Evolutionary conservation across 23 tunicate genomes (phyloP).

Genomic region (Halocynthia aurantium): DNA sequence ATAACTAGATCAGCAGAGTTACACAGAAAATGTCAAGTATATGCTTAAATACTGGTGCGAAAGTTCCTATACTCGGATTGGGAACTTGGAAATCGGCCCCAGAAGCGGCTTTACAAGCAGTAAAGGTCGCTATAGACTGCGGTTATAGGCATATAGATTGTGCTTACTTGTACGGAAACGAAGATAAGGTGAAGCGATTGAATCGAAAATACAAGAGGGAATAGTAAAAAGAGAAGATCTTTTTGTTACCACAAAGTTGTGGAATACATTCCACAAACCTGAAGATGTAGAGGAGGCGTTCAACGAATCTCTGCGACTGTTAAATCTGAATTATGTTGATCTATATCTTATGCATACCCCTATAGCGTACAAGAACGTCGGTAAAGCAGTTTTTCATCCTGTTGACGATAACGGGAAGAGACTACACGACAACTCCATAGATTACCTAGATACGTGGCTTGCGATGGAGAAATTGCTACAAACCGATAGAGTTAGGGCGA

Average conservation of each 20-base stretch:
- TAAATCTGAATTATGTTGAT: slow-evolving; percentile 76
- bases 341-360: slow-evolving; percentile 91
- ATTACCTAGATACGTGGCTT: slow-evolving; percentile 63
- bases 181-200: slow-evolving; percentile 64
- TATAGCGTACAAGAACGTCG: slow-evolving; percentile 1
- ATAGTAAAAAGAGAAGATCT: slow-evolving; percentile 77
- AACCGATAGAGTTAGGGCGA: slow-evolving; percentile 44
- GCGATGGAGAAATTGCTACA: slow-evolving; percentile 45
- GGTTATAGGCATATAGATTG: slow-evolving; percentile 90
- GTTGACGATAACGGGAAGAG: slow-evolving; percentile 25
- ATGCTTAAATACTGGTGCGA: slow-evolving; percentile 27
- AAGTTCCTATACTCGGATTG: slow-evolving; percentile 32
- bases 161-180: slow-evolving; percentile 62
- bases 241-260: slow-evolving; percentile 64
- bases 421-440: slow-evolving; percentile 23
- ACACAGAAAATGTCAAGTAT: too few species aligned
- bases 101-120: slow-evolving; percentile 64
- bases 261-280: slow-evolving; percentile 21
- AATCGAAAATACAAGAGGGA: slow-evolving; percentile 49
- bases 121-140: slow-evolving; percentile 52
- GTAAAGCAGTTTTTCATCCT: slow-evolving; percentile 12
- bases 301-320: slow-evolving; percentile 12
- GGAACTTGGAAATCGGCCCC: slow-evolving; percentile 65
- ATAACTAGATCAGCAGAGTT: too few species aligned
- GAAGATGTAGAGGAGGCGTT: slow-evolving; percentile 22